These are phyloP conservation scores for Cromileptes altivelis DNA, from an alignment of 2,113 vertebrate genomes.

Conservation along the genomic window DNA sequence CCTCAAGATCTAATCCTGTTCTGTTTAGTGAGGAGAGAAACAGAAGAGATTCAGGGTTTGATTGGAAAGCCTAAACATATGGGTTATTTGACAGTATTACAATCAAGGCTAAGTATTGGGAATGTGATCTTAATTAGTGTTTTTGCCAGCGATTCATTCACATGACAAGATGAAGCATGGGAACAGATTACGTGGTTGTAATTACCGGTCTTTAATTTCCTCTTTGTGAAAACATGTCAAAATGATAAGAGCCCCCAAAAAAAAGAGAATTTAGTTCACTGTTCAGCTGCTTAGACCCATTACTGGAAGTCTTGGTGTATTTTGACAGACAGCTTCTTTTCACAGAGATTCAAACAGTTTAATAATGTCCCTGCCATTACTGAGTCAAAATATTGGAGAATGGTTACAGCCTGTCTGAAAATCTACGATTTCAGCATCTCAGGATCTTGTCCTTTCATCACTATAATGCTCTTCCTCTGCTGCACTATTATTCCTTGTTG, in stretches of 20 bases:
- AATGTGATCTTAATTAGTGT: slow-evolving; percentile 9
- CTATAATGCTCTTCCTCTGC: slow-evolving; percentile 22
- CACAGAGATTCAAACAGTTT: slow-evolving; percentile 36
- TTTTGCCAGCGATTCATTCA: slow-evolving; percentile 22
- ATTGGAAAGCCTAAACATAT: slow-evolving; percentile 8
- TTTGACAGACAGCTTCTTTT: slow-evolving; percentile 37
- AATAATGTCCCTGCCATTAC: slow-evolving; percentile 50
- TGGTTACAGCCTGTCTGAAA: slow-evolving; percentile 39
- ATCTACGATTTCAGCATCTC: slow-evolving; percentile 23
- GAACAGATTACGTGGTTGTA: slow-evolving; percentile 22
- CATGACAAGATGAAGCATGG: slow-evolving; percentile 27
- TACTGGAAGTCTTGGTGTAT: slow-evolving; percentile 5
- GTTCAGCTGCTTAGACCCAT: slow-evolving; percentile 26
- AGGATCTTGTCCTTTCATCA: slow-evolving; percentile 49
- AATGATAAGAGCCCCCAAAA: slow-evolving; percentile 21
- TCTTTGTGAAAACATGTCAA: slow-evolving; percentile 50
- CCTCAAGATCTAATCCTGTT: slow-evolving; percentile 15
- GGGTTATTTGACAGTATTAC: not conserved
- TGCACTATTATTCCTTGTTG: slow-evolving; percentile 35
- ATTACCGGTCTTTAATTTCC: slow-evolving; percentile 32
- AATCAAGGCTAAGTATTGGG: not conserved
- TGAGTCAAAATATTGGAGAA: slow-evolving; percentile 51
- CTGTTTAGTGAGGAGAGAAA: not conserved
- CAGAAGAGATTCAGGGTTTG: slow-evolving; percentile 17
- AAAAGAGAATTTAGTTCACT: not conserved